Percentiles rank a stretch among this genome's conserved stretches.
phyloP scores from a whole-genome alignment of 2,888 invertebrate genomes.

The Nymphalis polychloros region DNA sequence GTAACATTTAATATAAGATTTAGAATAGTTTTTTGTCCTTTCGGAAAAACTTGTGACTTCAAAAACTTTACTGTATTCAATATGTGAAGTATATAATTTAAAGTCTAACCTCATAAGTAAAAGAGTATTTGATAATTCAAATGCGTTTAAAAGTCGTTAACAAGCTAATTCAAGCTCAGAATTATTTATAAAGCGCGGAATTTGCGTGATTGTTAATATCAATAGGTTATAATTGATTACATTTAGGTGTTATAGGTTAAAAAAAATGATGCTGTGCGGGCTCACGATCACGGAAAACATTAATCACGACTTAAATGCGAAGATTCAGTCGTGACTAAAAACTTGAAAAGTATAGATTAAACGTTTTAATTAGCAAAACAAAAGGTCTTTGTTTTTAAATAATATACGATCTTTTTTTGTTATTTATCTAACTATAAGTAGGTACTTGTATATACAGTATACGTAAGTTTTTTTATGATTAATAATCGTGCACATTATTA shows the following conservation, averaged over 20 bases:
- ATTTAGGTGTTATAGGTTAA: conserved; percentile 43
- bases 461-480: too few relatives aligned
- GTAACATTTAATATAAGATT: too few relatives aligned
- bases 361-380: conserved; percentile 50
- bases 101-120: neutral
- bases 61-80: too few relatives aligned
- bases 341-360: conserved; percentile 42
- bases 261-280: conserved; percentile 45
- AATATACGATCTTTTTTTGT: conserved; percentile 21
- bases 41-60: too few relatives aligned
- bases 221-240: conserved; percentile 49
- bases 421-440: neutral
- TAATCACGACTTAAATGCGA: conserved; percentile 55
- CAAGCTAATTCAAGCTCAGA: conserved; percentile 2
- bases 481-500: too few relatives aligned
- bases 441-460: too few relatives aligned
- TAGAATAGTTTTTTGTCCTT: too few relatives aligned
- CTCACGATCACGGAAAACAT: conserved; percentile 71
- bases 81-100: neutral
- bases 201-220: conserved; percentile 34
- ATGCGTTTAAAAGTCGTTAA: conserved; percentile 1
- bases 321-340: conserved; percentile 46
- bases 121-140: neutral
- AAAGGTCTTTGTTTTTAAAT: conserved; percentile 50
- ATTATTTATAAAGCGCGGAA: conserved; percentile 7